Percentiles rank a stretch among this genome's conserved stretches.
phyloP scores from a whole-genome alignment of 2,797 vertebrate species.

The Rhinatrema bivittatum region DNA sequence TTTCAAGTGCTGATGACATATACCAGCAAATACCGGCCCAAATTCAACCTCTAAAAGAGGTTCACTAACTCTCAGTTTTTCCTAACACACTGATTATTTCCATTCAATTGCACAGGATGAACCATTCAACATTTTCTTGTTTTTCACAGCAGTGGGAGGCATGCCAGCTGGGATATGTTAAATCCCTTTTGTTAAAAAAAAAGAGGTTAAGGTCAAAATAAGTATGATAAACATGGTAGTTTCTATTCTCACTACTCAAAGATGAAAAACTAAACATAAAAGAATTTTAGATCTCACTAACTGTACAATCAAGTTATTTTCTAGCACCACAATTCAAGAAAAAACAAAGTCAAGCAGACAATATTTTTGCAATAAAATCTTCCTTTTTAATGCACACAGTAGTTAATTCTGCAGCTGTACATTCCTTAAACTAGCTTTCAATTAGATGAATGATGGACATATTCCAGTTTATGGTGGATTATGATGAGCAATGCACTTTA shows the following conservation, averaged over 20 bases:
- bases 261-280: slow-evolving; percentile 54
- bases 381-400: slow-evolving; percentile 43
- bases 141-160: slow-evolving; percentile 24
- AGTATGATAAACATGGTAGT: slow-evolving; percentile 62
- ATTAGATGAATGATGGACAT: slow-evolving; percentile 55
- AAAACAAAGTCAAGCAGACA: slow-evolving; percentile 33
- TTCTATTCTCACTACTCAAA: slow-evolving; percentile 58
- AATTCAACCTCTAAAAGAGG: slow-evolving; percentile 7
- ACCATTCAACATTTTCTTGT: slow-evolving; percentile 18
- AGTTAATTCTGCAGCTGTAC: slow-evolving; percentile 41
- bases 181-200: slow-evolving; percentile 62
- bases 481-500: slow-evolving; percentile 37
- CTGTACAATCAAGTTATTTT: slow-evolving; percentile 19
- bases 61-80: slow-evolving; percentile 1
- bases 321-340: slow-evolving; percentile 13
- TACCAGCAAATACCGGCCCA: background rate
- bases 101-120: slow-evolving; percentile 34
- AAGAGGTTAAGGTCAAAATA: slow-evolving; percentile 67
- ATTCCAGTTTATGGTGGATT: slow-evolving; percentile 51
- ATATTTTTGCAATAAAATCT: slow-evolving; percentile 36
- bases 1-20: slow-evolving; percentile 1
- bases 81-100: slow-evolving; percentile 8
- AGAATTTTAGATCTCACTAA: slow-evolving; percentile 45
- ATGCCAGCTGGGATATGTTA: slow-evolving; percentile 69
- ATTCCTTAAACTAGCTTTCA: slow-evolving; percentile 45